A percentile compares a stretch with the other conserved stretches of the same genome.
phyloP scores from a whole-genome alignment of 2,113 vertebrate genomes.

The Protobothrops mucrosquamatus region DNA sequence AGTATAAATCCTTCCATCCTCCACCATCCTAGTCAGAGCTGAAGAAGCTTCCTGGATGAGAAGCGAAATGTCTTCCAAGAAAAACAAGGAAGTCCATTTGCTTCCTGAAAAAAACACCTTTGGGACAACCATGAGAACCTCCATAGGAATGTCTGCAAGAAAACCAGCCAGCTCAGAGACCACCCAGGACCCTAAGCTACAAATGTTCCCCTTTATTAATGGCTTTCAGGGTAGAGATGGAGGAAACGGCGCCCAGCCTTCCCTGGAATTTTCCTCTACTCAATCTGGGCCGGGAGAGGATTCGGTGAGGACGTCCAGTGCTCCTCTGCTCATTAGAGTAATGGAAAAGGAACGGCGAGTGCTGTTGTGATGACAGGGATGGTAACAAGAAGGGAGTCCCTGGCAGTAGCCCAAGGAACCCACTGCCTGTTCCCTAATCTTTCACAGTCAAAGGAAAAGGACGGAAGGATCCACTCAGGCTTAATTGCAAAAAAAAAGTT shows the following conservation, averaged over 20 bases:
- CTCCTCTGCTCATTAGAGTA: neutral
- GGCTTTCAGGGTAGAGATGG: neutral
- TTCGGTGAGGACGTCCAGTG: neutral
- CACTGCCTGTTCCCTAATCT: neutral
- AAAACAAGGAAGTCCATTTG: too few species aligned
- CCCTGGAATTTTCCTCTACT: too few species aligned
- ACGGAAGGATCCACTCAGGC: neutral
- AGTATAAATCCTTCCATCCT: too few species aligned
- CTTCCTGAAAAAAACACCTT: too few species aligned
- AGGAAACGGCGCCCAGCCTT: neutral
- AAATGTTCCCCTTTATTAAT: neutral
- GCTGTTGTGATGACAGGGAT: neutral
- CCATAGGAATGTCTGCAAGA: neutral
- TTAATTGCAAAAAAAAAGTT: neutral
- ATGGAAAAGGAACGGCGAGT: neutral
- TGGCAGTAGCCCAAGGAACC: neutral
- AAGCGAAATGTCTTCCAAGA: too few species aligned
- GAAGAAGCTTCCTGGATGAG: too few species aligned
- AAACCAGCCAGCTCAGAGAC: too few species aligned
- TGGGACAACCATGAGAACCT: too few species aligned
- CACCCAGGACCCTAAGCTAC: too few species aligned
- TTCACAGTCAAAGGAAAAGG: neutral
- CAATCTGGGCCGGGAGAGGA: too few species aligned
- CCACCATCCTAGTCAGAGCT: too few species aligned
- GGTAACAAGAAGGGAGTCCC: neutral